These are phyloP conservation scores for Salvelinus alpinus DNA, from an alignment of 2,113 vertebrate species.

Conservation along the genomic window DNA sequence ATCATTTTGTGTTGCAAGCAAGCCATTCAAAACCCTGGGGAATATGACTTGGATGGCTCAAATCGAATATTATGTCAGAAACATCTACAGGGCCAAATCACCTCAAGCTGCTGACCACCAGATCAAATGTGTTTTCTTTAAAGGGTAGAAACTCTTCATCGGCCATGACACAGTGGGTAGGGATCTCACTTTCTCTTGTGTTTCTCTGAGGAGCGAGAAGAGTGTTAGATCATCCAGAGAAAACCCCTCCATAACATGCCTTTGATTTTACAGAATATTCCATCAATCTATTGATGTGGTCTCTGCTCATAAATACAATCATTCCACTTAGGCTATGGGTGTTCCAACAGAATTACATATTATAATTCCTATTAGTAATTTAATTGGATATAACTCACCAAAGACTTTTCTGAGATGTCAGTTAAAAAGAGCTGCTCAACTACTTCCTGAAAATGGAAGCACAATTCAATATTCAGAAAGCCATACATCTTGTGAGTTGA, in stretches of 20 bases:
- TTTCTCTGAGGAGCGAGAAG: slow-evolving; percentile 71
- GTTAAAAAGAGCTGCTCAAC: slow-evolving; percentile 83
- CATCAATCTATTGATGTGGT: no score
- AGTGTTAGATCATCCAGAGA: neutral
- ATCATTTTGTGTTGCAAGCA: no score
- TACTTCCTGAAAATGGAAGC: slow-evolving; percentile 77
- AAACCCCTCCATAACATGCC: no score
- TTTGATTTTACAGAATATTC: no score
- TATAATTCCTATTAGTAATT: no score
- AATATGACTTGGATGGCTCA: no score
- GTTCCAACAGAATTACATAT: no score
- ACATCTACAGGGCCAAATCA: slow-evolving; percentile 45
- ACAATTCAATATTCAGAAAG: neutral
- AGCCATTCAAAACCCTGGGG: no score
- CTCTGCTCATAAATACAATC: no score
- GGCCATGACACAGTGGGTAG: slow-evolving; percentile 76
- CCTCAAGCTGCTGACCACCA: slow-evolving; percentile 94
- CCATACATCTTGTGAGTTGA: neutral
- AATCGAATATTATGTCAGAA: no score
- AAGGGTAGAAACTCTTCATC: slow-evolving; percentile 97
- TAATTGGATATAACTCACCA: slow-evolving; percentile 78
- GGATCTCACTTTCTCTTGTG: slow-evolving; percentile 74
- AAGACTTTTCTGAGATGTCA: slow-evolving; percentile 80
- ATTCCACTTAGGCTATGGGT: no score
- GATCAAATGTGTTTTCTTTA: slow-evolving; percentile 87